These are phyloP conservation scores for Meriones psammophilus DNA, from an alignment of 2,797 vertebrate species.

Conservation along the genomic window DNA sequence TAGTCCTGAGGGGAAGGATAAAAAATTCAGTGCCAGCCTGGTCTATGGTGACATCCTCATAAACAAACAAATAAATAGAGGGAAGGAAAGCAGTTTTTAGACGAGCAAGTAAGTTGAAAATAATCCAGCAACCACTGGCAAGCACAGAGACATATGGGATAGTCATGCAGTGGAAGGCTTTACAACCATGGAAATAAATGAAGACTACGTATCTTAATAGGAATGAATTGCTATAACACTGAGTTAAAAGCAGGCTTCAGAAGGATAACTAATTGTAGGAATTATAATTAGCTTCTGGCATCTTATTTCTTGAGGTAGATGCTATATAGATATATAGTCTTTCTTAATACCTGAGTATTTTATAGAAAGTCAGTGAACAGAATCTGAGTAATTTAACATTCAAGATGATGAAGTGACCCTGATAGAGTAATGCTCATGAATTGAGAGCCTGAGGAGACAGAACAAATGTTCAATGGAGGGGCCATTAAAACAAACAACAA, in stretches of 20 bases:
- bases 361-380: conserved; percentile 28
- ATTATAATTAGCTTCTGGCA: neutral
- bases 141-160: neutral
- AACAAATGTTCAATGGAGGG: neutral
- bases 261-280: neutral
- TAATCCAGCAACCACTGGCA: neutral
- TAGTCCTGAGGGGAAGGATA: neutral
- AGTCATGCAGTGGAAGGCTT: neutral
- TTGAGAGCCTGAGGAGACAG: neutral
- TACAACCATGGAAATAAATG: neutral
- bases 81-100: neutral
- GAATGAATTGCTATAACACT: neutral
- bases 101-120: neutral
- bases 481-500: neutral
- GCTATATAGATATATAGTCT: neutral
- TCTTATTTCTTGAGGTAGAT: neutral
- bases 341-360: conserved; percentile 37
- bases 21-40: neutral
- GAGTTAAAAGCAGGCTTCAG: neutral
- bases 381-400: conserved; percentile 49
- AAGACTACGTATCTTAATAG: neutral
- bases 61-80: neutral
- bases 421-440: conserved; percentile 14
- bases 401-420: neutral
- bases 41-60: neutral